Conservation (phyloP, 2,888 invertebrate species). For the Andrena haemorrhoa region DNA sequence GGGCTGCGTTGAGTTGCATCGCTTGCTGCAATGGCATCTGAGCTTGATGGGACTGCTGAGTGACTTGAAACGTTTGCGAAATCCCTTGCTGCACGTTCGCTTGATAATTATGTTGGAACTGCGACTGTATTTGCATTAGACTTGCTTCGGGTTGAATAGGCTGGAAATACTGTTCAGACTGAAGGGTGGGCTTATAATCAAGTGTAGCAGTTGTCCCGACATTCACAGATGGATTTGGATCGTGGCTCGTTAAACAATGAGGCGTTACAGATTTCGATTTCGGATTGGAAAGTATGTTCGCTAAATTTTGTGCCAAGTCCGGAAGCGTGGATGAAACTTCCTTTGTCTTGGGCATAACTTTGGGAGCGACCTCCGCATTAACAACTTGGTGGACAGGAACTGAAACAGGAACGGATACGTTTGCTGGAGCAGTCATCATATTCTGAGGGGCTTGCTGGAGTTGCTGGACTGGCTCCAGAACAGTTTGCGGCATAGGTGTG, state of each 20-base stretch:
- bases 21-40: conserved; percentile 62
- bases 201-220: conserved; percentile 44
- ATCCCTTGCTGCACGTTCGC: conserved; percentile 60
- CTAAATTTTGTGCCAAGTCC: conserved; percentile 83
- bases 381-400: conserved; percentile 64
- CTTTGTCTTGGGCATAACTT: conserved; percentile 76
- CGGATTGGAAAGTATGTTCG: conserved; percentile 83
- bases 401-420: conserved; percentile 52
- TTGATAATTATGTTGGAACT: conserved; percentile 73
- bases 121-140: conserved; percentile 69
- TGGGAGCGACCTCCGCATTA: conserved; percentile 67
- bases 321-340: conserved; percentile 83
- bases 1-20: conserved; percentile 51
- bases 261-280: conserved; percentile 81
- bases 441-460: conserved; percentile 68
- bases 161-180: conserved; percentile 82
- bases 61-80: conserved; percentile 70
- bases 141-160: conserved; percentile 81
- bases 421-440: conserved; percentile 56
- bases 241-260: conserved; percentile 75
- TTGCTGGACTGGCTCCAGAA: conserved; percentile 57
- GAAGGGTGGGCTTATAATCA: conserved; percentile 70
- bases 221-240: conserved; percentile 59
- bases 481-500: conserved; percentile 60
- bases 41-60: conserved; percentile 64